Base-by-base conservation (phyloP, 2,797 vertebrate species). In the Perodicticus potto region DNA sequence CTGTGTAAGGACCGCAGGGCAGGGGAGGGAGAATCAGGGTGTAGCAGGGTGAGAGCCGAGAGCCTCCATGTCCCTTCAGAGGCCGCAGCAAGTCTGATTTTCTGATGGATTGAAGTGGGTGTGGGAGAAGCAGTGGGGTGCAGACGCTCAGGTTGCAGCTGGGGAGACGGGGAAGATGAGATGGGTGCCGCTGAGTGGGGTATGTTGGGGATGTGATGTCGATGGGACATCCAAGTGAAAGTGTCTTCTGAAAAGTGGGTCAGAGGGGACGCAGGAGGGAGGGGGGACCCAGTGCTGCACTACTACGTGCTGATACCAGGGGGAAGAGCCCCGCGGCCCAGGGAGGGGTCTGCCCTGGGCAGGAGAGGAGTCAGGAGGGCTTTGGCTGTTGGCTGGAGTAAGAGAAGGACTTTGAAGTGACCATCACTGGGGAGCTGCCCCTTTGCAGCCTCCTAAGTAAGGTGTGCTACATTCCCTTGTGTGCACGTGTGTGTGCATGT, bases 241-340 rank as follows among this genome's bases (percentile, higher is more conserved):
- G 14, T 65, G 9, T n/a, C 65, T 19, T 67, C 17, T 17, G 17
- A 2, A 5, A 53, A 29, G 0, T 6, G 49, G 34, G 37, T 3
- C 0, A 23, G 40, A 32, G 63, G 53, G 0, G 8, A 32, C 7
- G 4, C 3, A 2, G 49, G 1, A 0, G 3, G 34, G 19, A 34
- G 27, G 17, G 70, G 34, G 4, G 16, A 4, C 45, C 23, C 4
- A 20, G 16, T 11, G 27, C 59, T 2, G n/a, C 67, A 5, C 32
- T 8, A 3, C 32, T 32, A 9, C 16, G 19, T 1, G 32, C 65
- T 16, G 63, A 25, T 16, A n/a, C n/a, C n/a, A 69, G n/a, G n/a
- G n/a, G 9, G n/a, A 37, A 70, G 67, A 34, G 16, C n/a, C 19
- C 19, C n/a, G 1, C 20, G 67, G n/a, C 3, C 4, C 67, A 34